Evolutionary conservation across 2,797 vertebrate species (phyloP).

Genomic region (Argentina silus): DNA sequence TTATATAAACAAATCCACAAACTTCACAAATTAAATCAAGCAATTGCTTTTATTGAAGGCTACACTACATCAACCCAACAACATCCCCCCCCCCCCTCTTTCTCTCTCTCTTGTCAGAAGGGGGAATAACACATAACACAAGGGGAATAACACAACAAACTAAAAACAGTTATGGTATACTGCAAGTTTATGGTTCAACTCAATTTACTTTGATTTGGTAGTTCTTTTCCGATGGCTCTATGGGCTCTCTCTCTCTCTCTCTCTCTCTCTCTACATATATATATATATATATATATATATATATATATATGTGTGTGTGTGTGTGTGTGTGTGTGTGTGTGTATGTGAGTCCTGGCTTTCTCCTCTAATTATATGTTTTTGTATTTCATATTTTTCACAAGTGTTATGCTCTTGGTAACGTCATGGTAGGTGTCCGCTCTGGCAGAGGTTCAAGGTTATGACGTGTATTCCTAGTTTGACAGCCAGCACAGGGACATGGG

Average conservation of each 20-base stretch:
- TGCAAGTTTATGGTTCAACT: neutral
- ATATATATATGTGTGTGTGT: no score
- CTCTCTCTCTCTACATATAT: neutral
- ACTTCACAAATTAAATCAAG: no score
- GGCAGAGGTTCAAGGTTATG: conserved; percentile 5
- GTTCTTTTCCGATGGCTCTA: neutral
- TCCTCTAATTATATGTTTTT: neutral
- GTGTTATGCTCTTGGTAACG: neutral
- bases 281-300: neutral
- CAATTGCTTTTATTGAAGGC: no score
- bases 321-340: no score
- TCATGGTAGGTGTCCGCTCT: neutral
- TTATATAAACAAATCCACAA: neutral
- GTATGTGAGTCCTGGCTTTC: no score
- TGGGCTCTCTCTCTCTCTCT: neutral
- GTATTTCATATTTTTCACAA: neutral
- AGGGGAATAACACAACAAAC: no score
- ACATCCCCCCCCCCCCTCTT: no score
- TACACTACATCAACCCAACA: no score
- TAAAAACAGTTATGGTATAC: no score
- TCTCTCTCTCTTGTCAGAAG: no score
- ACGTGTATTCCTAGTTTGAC: conserved; percentile 11
- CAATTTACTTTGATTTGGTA: no score
- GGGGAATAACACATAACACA: no score
- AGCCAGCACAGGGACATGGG: neutral